phyloP scores from a whole-genome alignment of 2,888 invertebrate genomes.

The Brenthis hecate region DNA sequence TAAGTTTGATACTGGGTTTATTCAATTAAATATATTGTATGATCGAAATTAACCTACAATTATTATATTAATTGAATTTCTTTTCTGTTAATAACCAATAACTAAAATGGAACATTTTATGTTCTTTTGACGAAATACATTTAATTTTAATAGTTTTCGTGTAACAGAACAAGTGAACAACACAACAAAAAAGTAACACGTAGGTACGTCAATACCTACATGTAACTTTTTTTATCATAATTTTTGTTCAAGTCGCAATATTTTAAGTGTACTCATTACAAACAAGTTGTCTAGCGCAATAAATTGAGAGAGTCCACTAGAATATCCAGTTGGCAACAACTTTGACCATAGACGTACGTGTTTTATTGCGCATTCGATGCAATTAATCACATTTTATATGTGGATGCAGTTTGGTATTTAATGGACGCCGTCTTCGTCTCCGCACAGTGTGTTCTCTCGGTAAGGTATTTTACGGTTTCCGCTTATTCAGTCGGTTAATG shows the following conservation, averaged over 20 bases:
- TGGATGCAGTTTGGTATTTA: slow-evolving; percentile 35
- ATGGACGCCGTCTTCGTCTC: slow-evolving; percentile 29
- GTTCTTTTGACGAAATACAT: no score
- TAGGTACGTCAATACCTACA: no score
- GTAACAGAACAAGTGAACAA: no score
- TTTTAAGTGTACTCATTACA: background rate
- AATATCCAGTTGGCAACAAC: slow-evolving; percentile 21
- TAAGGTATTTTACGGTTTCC: slow-evolving; percentile 56
- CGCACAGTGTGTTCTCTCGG: slow-evolving; percentile 38
- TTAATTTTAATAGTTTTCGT: no score
- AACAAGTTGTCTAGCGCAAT: background rate
- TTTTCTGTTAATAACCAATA: background rate
- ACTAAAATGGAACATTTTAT: background rate
- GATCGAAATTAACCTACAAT: slow-evolving; percentile 5
- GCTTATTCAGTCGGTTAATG: slow-evolving; percentile 64
- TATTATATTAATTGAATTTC: slow-evolving; percentile 7
- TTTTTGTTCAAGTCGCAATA: background rate
- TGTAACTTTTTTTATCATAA: no score
- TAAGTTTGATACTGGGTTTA: background rate
- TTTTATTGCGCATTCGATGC: slow-evolving; percentile 28
- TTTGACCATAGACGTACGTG: slow-evolving; percentile 24
- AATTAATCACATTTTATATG: slow-evolving; percentile 45
- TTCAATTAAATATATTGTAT: background rate
- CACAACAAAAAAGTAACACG: no score
- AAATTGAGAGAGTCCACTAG: slow-evolving; percentile 2